Base-by-base conservation (phyloP, 1,140 invertebrate genomes). In the Heliconius eleuchia region DNA sequence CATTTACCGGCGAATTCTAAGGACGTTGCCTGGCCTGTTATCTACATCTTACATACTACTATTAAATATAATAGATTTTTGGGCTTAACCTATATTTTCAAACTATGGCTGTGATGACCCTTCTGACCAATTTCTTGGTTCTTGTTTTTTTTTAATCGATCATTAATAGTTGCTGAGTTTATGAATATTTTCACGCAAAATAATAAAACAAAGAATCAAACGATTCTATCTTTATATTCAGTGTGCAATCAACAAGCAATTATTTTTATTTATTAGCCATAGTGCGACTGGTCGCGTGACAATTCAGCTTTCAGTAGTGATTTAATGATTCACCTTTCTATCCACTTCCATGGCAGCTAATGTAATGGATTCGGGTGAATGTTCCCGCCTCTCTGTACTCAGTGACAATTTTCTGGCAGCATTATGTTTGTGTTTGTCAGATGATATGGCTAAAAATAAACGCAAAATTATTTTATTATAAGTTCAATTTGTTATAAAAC, bases 401-500 rank as follows among this genome's bases (percentile, higher is more conserved):
- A 84, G 83, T 27, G 86, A 86, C 74, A 87, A 74, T 77, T 88
- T 89, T 81, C 89, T 91, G 11, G 84, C 80, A 37, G 77, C 76
- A 39, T 50, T 84, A 7, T 88, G 84, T 76, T 88, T 91, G 11
- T 85, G 84, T 74, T 84, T 89, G 11, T 91, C 89, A 55, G 82
- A 84, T 74, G 86, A 77, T 80, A 85, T 80, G n/a, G 66, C 87
- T 91, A 79, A 50, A 82, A 83, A 46, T 72, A 78, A 71, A 71
- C 13, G 1, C 7, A 46, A 13, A 46, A 46, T 46, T 46, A 46
- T 46, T 46, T 16, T 16, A 0, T 16, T 46, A 46, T 46, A 46
- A 46, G 0, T 46, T 16, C 2, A 46, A 46, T 16, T 46, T 16
- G 3, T 46, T 16, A 16, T 16, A 46, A 46, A 46, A 16, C 3